Conservation (phyloP, 2,113 vertebrate species). For the Platysteira castanea region DNA sequence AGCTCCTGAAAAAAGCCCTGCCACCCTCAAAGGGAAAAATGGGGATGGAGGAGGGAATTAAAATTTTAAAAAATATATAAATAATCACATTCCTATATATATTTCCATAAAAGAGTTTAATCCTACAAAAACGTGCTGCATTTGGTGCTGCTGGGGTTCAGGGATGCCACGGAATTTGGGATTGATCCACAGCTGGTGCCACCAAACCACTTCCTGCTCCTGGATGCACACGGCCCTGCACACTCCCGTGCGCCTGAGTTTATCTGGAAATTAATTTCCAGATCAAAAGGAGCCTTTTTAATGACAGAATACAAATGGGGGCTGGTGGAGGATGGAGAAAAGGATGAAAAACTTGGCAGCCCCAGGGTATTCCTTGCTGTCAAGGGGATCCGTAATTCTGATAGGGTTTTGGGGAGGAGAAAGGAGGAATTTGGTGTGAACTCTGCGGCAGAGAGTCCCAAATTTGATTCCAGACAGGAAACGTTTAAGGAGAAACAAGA, state of each 20-base stretch:
- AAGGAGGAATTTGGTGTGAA: not conserved
- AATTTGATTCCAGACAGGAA: not conserved
- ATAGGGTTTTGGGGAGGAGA: not conserved
- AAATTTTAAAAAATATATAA: rapidly evolving
- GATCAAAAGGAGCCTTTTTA: constrained; percentile 55
- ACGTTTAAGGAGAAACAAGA: not conserved
- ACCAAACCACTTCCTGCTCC: not conserved
- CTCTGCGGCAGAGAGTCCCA: not conserved
- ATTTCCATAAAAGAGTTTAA: not conserved
- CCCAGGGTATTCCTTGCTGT: not conserved
- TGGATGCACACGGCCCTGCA: rapidly evolving
- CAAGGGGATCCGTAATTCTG: not conserved
- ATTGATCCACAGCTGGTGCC: constrained; percentile 24
- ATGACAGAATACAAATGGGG: constrained; percentile 6
- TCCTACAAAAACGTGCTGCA: not conserved
- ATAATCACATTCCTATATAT: not conserved
- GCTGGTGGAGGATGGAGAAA: not conserved
- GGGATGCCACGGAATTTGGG: not conserved
- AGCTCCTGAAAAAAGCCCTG: not conserved
- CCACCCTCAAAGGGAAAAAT: not conserved
- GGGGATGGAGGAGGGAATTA: not conserved
- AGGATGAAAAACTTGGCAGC: not conserved
- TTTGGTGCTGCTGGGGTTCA: not conserved
- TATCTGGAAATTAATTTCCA: constrained; percentile 65
- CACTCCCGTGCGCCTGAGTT: not conserved